Conservation (phyloP, 2,888 invertebrate species). For the Diarsia dahlii region DNA sequence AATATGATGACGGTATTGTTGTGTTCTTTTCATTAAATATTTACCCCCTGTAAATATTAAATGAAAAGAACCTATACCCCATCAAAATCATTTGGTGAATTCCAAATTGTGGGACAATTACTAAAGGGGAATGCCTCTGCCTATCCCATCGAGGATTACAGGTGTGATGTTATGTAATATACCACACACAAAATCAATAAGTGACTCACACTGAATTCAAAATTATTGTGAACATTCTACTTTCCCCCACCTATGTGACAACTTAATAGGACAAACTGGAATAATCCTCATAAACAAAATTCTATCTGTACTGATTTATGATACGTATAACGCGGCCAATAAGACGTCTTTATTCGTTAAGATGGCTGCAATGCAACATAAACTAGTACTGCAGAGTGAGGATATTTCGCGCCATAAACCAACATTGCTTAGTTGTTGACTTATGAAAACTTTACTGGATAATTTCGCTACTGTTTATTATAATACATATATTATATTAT, state of each 20-base stretch:
- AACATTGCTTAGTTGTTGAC: slow-evolving; percentile 27
- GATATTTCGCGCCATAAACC: slow-evolving; percentile 40
- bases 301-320: not conserved
- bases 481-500: too few relatives aligned
- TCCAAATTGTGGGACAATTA: too few relatives aligned
- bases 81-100: too few relatives aligned
- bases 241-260: not conserved
- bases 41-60: not conserved
- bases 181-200: not conserved
- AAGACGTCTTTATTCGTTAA: slow-evolving; percentile 9
- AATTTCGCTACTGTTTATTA: slow-evolving; percentile 12
- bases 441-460: slow-evolving; percentile 34
- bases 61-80: too few relatives aligned
- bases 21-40: not conserved
- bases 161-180: not conserved
- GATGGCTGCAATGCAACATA: slow-evolving; percentile 22
- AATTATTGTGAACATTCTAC: not conserved
- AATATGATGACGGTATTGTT: not conserved
- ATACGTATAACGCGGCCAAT: slow-evolving; percentile 4
- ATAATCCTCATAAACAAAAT: not conserved
- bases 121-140: too few relatives aligned
- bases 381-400: slow-evolving; percentile 22
- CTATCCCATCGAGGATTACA: too few relatives aligned
- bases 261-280: not conserved
- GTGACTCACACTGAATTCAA: not conserved